Percentiles rank a stretch among this genome's conserved stretches.
These are phyloP conservation scores for Noctua fimbriata DNA, from an alignment of 2,888 invertebrate genomes.

Conservation along the genomic window DNA sequence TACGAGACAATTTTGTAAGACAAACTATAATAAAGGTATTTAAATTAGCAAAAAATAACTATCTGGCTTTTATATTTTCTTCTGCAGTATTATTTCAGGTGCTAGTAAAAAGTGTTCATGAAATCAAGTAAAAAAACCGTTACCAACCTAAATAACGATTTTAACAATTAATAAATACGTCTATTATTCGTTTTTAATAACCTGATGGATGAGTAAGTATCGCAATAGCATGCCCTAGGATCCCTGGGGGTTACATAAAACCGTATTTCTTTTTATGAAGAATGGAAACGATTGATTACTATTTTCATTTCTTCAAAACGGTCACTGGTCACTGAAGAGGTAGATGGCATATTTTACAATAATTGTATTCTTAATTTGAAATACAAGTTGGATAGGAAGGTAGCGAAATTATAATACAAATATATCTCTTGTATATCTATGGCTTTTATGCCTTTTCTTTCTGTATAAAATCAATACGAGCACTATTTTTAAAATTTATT, in stretches of 20 bases:
- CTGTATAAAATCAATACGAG: neutral
- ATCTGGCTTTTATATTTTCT: slow-evolving; percentile 6
- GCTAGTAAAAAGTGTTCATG: slow-evolving; percentile 31
- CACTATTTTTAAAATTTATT: neutral
- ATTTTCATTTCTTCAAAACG: no score
- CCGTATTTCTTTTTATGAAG: neutral
- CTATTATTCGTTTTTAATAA: neutral
- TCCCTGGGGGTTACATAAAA: neutral
- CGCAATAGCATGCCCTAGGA: neutral
- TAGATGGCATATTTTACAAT: neutral
- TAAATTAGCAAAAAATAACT: slow-evolving; percentile 38
- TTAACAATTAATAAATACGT: neutral
- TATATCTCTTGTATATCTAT: neutral
- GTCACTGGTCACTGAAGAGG: neutral
- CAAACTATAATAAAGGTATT: slow-evolving; percentile 6
- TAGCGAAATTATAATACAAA: neutral
- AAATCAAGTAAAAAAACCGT: neutral
- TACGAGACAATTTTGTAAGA: slow-evolving; percentile 29
- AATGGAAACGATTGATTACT: no score
- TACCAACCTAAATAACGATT: neutral
- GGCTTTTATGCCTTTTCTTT: neutral
- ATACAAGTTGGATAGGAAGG: neutral
- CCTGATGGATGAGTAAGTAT: neutral
- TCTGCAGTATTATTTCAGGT: slow-evolving; percentile 30
- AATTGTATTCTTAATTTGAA: neutral